Evolutionary conservation across 2,113 vertebrate species (phyloP), one percentile per base, ranked within the genome.

Genomic region (Polypterus bichir): DNA sequence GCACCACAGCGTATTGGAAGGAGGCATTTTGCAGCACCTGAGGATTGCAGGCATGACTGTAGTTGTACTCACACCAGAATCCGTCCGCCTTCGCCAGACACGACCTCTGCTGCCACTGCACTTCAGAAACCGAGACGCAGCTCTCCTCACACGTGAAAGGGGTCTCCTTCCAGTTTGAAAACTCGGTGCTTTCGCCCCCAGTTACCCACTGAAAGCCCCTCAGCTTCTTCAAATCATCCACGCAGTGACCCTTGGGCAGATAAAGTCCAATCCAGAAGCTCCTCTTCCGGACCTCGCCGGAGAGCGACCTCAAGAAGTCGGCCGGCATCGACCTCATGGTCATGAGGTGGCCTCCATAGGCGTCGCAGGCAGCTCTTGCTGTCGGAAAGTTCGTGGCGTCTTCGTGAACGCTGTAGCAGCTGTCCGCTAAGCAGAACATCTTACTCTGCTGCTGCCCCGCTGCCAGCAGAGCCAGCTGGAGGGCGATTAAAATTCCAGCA

Each of bases 181-280:
- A 55, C 3, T 62, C 47, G 6, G 69, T 66, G 47, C 5, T 45
- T n/a, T 47, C 48, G 4, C 52, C 5, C 2, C 44, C 60, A 9
- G 68, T 71, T 3, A 66, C 69, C 73, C 77, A 79, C 60, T 70
- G 10, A 9, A 77, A 78, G 10, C 75, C 77, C 68, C 77, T 70
- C 7, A 78, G 62, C 1, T 65, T 61, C 57, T 54, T 59, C 9
- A 68, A 69, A 3, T 72, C 66, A 70, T 77, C 66, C 66, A 69
- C 80, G 66, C 84, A 83, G 47, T 48, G 3, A 0, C 52, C 66
- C 4, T 55, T 47, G 6, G 71, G 71, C 27, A 81, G 65, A 56
- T 8, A 49, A 46, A 80, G 59, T 55, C 79, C 82, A 6, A 83
- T 80, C 85, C 85, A 87, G 68, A 77, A 76, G 59, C 71, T 7